phyloP scores from a whole-genome alignment of 2,113 vertebrate species.

The Crotalus horridus region DNA sequence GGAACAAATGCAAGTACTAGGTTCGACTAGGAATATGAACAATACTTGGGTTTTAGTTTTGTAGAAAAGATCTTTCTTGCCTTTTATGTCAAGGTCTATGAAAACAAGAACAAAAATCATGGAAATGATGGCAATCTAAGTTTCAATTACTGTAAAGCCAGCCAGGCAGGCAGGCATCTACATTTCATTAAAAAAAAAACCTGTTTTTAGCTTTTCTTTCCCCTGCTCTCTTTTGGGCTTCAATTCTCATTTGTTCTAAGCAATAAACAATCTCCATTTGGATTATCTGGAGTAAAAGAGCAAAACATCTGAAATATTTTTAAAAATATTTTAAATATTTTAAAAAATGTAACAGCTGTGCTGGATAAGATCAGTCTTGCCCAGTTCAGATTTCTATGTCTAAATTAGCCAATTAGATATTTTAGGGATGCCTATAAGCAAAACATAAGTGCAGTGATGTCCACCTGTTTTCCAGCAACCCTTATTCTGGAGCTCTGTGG shows the following conservation, averaged over 20 bases:
- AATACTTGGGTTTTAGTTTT: neutral
- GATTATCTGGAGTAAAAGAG: neutral
- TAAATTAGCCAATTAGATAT: neutral
- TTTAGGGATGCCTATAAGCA: neutral
- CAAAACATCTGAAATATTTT: neutral
- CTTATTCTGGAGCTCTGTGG: neutral
- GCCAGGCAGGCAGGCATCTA: neutral
- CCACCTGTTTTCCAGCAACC: neutral
- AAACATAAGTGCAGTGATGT: neutral
- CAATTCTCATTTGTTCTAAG: neutral
- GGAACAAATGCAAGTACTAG: neutral
- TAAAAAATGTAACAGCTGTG: neutral
- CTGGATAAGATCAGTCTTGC: neutral
- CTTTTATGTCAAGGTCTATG: neutral
- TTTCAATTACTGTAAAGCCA: neutral
- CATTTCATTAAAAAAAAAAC: neutral
- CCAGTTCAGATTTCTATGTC: neutral
- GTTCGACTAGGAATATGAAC: neutral
- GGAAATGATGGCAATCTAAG: neutral
- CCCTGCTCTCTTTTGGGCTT: neutral
- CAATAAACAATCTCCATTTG: neutral
- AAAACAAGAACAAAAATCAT: neutral
- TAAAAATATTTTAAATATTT: neutral
- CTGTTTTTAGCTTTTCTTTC: neutral
- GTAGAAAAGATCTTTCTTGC: neutral